A percentile compares a stretch with the other conserved stretches of the same genome.
phyloP scores from a whole-genome alignment of 2,113 vertebrate species.

The Stercorarius parasiticus region DNA sequence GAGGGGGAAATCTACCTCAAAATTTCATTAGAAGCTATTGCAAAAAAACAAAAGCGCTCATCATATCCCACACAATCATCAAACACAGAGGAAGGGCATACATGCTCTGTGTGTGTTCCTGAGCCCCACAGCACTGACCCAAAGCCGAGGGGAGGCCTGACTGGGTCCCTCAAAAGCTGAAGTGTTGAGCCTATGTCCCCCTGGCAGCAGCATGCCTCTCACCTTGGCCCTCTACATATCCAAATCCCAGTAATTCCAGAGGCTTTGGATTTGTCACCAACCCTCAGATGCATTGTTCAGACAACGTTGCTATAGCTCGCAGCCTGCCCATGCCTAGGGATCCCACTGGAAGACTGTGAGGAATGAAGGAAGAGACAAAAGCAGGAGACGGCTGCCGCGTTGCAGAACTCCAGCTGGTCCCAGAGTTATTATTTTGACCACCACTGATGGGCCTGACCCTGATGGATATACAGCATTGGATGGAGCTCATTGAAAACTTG shows the following conservation, averaged over 20 bases:
- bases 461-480: neutral
- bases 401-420: conserved; percentile 1
- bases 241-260: neutral
- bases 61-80: accelerated
- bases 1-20: neutral
- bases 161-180: neutral
- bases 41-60: accelerated
- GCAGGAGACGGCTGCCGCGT: neutral
- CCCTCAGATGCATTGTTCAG: neutral
- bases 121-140: neutral
- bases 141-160: accelerated
- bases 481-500: neutral
- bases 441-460: neutral
- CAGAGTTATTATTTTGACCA: neutral
- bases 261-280: neutral
- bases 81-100: neutral
- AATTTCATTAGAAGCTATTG: neutral
- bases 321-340: neutral
- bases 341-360: neutral
- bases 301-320: accelerated
- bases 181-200: neutral
- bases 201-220: neutral
- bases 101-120: neutral
- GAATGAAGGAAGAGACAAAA: neutral
- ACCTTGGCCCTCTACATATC: neutral